These are phyloP conservation scores for Metacarcinus magister DNA, from an alignment of 2,888 invertebrate species.

Conservation along the genomic window DNA sequence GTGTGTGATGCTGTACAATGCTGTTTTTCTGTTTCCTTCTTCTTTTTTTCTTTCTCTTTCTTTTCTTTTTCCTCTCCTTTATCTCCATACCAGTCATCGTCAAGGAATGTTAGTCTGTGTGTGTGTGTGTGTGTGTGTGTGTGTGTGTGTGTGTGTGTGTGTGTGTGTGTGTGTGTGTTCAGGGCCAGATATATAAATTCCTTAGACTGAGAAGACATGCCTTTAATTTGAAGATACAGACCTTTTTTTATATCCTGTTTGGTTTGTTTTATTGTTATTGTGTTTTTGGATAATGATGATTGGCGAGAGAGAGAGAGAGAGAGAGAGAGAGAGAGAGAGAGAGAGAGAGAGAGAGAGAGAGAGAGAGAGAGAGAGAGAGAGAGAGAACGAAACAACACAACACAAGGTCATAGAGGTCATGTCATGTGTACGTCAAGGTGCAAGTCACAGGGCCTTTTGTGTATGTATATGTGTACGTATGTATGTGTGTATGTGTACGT, in stretches of 20 bases:
- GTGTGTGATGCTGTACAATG: neutral
- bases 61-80: neutral
- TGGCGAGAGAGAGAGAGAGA: neutral
- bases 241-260: neutral
- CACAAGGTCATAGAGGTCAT: neutral
- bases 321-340: neutral
- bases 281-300: neutral
- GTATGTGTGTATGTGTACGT: neutral
- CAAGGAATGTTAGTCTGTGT: conserved; percentile 51
- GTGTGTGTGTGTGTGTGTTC: conserved; percentile 33
- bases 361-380: conserved; percentile 26
- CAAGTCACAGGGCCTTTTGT: too few species aligned
- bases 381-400: neutral
- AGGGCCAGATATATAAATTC: conserved; percentile 10
- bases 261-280: neutral
- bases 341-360: neutral
- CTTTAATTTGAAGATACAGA: neutral
- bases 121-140: conserved; percentile 49
- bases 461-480: neutral
- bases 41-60: neutral
- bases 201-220: neutral
- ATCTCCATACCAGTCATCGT: neutral
- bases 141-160: neutral
- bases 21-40: neutral
- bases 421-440: neutral